Evolutionary conservation across 2,888 invertebrate genomes (phyloP), one percentile per base, ranked within the genome.

Genomic region (Hololepta plana): DNA sequence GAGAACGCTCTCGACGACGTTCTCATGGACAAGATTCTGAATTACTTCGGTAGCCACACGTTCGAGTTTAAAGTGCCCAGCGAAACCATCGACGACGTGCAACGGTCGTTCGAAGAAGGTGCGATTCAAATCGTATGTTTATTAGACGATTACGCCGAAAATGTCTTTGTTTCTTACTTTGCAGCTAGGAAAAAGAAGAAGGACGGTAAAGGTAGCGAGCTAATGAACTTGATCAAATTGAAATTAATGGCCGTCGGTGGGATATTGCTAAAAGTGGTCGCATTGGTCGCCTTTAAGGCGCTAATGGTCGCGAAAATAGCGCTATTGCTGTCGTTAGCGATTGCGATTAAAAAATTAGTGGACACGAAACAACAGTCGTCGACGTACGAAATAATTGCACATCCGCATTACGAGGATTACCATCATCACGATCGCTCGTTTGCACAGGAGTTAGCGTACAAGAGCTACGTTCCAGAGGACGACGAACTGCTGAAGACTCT

Each of bases 281-380:
- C 80, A 28, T 62, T 84, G 35, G 63, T 82, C 23, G 80, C 82
- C 20, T 67, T 84, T 63, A 84, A 85, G 64, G 84, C 84, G 34
- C 62, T 85, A 38, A 57, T 82, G 45, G 64, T 84, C 39, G 81
- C 80, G 42, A 85, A 85, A 62, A 69, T 84, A 33, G 82, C 84
- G 3, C 62, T 85, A 12, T 60, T 81, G 28, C 67, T 84, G 35
- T 72, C 80, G 26, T 70, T 67, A 31, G 63, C 82, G 32, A 67
- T 84, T 32, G 72, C 65, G 3, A 52, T 74, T 32, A 72, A 72
- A 56, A 84, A 84, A 46, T 60, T 84, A 3, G 55, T 81, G 23
- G 72, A 68, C 26, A 64, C 68, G 24, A 76, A 79, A 49, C 60
- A 69, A 32, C 68, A 63, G 12, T 62, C 65, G 32, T 71, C 74